A percentile compares a stretch with the other conserved stretches of the same genome.
These are phyloP conservation scores for Rhinogobio ventralis DNA, from an alignment of 2,797 vertebrate genomes.

Conservation along the genomic window DNA sequence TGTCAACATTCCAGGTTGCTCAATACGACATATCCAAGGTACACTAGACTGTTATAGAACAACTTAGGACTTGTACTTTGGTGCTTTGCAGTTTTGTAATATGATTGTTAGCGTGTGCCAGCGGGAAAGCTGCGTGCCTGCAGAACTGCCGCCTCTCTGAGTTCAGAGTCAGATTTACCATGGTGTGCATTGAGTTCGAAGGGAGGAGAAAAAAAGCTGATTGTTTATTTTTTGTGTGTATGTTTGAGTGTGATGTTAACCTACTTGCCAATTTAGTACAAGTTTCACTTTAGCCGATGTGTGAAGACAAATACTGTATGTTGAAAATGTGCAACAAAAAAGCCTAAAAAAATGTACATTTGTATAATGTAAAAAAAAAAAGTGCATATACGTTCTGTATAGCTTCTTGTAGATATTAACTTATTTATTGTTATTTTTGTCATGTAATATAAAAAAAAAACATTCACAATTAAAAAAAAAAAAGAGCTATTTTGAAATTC, in stretches of 20 bases:
- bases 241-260: conserved; percentile 53
- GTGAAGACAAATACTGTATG: conserved; percentile 59
- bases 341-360: conserved; percentile 85
- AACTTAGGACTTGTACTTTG: conserved; percentile 59
- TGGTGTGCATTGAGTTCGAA: conserved; percentile 57
- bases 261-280: conserved; percentile 70
- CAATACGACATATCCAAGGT: conserved; percentile 53
- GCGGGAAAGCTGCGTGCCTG: conserved; percentile 36
- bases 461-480: conserved; percentile 63
- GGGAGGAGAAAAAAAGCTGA: conserved; percentile 37
- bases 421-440: conserved; percentile 87
- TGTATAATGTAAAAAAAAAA: conserved; percentile 85
- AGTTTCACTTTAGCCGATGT: conserved; percentile 67
- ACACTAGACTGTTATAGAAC: conserved; percentile 66
- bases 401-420: conserved; percentile 95
- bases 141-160: conserved; percentile 34
- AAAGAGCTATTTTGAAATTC: conserved; percentile 72
- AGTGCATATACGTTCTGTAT: conserved; percentile 81
- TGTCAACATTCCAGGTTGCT: conserved; percentile 75
- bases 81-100: conserved; percentile 67
- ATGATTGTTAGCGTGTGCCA: conserved; percentile 56
- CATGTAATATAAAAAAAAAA: conserved; percentile 67
- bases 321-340: conserved; percentile 63
- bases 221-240: conserved; percentile 59
- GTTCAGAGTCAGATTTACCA: conserved; percentile 56